Evolutionary conservation across 1,140 invertebrate species (phyloP), one percentile per base, ranked within the genome.

Genomic region (Tetraneura akinire): DNA sequence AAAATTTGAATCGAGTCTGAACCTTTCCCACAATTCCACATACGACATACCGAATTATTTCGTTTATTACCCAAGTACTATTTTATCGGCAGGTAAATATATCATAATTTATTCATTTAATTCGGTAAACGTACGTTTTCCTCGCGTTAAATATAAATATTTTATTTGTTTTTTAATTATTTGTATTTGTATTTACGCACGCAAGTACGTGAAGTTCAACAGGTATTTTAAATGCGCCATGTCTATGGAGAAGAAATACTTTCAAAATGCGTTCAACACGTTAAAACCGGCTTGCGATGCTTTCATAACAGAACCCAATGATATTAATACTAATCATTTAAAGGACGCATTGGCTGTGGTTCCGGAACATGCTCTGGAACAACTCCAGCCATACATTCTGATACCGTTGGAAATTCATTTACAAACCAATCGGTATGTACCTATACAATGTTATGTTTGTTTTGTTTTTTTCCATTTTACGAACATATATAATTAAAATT

Each of bases 221-320:
- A n/a, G n/a, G n/a, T n/a, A n/a, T 37, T 3, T 37, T 37, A 37
- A 8, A 37, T 37, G 13, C 16, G 23, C 11, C 8, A 76, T 76
- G 73, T 21, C 21, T 21, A 0, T 5, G 0, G 51, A 57, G 2
- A 60, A 60, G 47, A n/a, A 57, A 13, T 16, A 18, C 6, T 76
- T 76, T 13, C 11, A 45, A 55, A 76, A 60, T 45, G 53, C 80
- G 26, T 76, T 81, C 23, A 10, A 21, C 3, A 51, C 9, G 4
- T 47, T 81, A 23, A 81, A 81, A 81, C 80, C 80, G 0, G 80
- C 70, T 0, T 81, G 80, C 45, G 80, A 81, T 3, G 68, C 70
- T 62, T 73, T 81, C 55, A 81, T 81, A 5, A 60, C 70, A 14
- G 60, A 73, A 62, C 80, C 80, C 8, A 62, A 71, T 62, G 23